phyloP scores from a whole-genome alignment of 1,140 invertebrate genomes.

The Drosophila nebulosa region DNA sequence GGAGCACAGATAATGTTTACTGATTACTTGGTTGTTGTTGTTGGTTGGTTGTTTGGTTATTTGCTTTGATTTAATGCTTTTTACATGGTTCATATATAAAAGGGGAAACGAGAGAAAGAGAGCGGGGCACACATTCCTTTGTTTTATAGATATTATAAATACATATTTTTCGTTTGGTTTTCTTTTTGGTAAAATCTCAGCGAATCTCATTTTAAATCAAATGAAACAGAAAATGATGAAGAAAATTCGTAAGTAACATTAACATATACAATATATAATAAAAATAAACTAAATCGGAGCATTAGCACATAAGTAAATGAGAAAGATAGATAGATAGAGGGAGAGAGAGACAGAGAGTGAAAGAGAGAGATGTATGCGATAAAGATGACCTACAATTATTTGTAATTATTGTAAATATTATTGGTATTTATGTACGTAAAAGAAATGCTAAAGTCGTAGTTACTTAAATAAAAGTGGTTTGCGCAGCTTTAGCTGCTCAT shows the following conservation, averaged over 20 bases:
- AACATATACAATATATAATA: slow-evolving; percentile 37
- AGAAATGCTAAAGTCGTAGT: slow-evolving; percentile 46
- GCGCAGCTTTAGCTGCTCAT: slow-evolving; percentile 50
- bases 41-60: slow-evolving; percentile 47
- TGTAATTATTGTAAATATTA: slow-evolving; percentile 3
- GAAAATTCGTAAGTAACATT: slow-evolving; percentile 21
- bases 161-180: slow-evolving; percentile 1
- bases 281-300: slow-evolving; percentile 47
- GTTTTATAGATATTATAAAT: slow-evolving; percentile 31
- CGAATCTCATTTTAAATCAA: slow-evolving; percentile 48
- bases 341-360: not conserved
- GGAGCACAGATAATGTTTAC: slow-evolving; percentile 54
- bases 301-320: slow-evolving; percentile 49
- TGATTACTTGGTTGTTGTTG: slow-evolving; percentile 46
- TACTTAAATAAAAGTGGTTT: slow-evolving; percentile 42
- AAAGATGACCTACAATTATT: slow-evolving; percentile 50
- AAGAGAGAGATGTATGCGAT: slow-evolving; percentile 34
- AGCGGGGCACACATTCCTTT: slow-evolving; percentile 40
- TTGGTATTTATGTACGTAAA: slow-evolving; percentile 17
- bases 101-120: slow-evolving; percentile 16
- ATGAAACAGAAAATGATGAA: slow-evolving; percentile 20
- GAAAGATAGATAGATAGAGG: slow-evolving; percentile 25
- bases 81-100: slow-evolving; percentile 44
- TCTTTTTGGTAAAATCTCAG: slow-evolving; percentile 41
- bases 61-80: slow-evolving; percentile 67